A percentile compares a stretch with the other conserved stretches of the same genome.
Evolutionary conservation across 2,888 invertebrate genomes (phyloP).

Genomic region (Amphiduros pacificus): DNA sequence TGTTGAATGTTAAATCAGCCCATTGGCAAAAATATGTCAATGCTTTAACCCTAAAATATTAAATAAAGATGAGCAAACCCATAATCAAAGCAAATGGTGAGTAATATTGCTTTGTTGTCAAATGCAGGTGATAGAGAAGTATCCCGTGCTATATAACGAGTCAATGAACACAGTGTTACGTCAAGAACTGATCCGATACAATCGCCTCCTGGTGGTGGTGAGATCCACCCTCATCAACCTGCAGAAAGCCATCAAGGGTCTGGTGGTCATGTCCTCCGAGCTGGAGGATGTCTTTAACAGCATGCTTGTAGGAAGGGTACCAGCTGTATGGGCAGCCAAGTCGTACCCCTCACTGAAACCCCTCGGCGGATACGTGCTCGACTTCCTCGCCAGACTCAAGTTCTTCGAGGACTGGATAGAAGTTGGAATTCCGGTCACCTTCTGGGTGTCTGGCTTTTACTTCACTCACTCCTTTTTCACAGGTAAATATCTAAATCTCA

Average conservation of each 20-base stretch:
- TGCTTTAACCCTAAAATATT: no score
- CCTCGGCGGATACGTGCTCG: constrained; percentile 57
- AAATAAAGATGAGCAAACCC: no score
- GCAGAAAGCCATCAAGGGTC: constrained; percentile 59
- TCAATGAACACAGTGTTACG: constrained; percentile 60
- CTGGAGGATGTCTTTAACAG: constrained; percentile 58
- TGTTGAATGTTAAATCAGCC: no score
- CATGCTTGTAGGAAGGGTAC: constrained; percentile 59
- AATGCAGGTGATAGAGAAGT: constrained; percentile 54
- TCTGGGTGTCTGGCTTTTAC: constrained; percentile 63
- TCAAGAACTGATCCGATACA: constrained; percentile 59
- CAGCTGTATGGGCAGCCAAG: constrained; percentile 57
- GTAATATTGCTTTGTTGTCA: no score
- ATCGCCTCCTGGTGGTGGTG: constrained; percentile 55
- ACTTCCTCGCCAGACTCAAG: constrained; percentile 67
- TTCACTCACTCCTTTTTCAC: constrained; percentile 62
- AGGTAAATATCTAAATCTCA: constrained; percentile 47
- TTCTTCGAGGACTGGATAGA: constrained; percentile 62
- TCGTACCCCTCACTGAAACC: constrained; percentile 60
- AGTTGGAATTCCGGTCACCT: constrained; percentile 58
- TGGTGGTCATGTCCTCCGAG: constrained; percentile 59
- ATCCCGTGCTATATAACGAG: constrained; percentile 57
- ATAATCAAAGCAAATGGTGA: no score
- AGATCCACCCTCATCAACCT: constrained; percentile 52
- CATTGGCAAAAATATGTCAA: no score